Conservation (phyloP, 1,140 invertebrate genomes). For the Lysiphlebus fabarum region DNA sequence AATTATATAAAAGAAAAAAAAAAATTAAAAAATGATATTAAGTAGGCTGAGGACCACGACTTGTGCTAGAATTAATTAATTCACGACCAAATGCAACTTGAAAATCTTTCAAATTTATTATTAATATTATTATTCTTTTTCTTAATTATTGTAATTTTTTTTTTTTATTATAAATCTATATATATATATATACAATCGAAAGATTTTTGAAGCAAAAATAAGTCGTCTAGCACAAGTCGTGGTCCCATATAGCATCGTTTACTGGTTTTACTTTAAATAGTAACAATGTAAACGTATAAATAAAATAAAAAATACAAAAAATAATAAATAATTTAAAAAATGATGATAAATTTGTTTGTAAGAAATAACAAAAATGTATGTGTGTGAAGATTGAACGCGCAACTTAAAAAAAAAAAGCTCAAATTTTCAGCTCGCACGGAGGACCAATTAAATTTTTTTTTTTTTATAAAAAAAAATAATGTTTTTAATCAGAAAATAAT, state of each 20-base stretch:
- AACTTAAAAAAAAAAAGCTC: constrained; percentile 46
- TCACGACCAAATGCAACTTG: constrained; percentile 11
- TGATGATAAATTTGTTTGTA: background rate
- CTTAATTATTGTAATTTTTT: background rate
- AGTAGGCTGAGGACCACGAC: constrained; percentile 17
- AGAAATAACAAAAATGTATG: constrained; percentile 23
- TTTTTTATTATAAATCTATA: too few relatives aligned
- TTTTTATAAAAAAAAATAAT: background rate
- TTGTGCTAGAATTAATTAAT: constrained; percentile 15
- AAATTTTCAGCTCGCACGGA: constrained; percentile 55
- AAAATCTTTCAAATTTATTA: constrained; percentile 18
- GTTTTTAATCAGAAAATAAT: background rate
- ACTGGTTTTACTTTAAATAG: background rate
- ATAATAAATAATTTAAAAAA: constrained; percentile 4
- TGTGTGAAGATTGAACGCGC: constrained; percentile 38
- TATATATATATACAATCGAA: constrained; percentile 5
- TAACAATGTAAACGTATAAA: constrained; percentile 1
- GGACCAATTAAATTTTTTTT: constrained; percentile 38
- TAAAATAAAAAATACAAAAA: background rate
- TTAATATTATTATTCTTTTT: constrained; percentile 8
- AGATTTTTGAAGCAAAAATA: constrained; percentile 17
- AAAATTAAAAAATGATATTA: constrained; percentile 10
- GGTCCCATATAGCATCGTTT: constrained; percentile 3
- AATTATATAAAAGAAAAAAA: constrained; percentile 22
- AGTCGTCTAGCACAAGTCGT: constrained; percentile 13